Evolutionary conservation across 2,113 vertebrate species (phyloP), one percentile per base, ranked within the genome.

Genomic region (Stomatorhinus ivindoensis): DNA sequence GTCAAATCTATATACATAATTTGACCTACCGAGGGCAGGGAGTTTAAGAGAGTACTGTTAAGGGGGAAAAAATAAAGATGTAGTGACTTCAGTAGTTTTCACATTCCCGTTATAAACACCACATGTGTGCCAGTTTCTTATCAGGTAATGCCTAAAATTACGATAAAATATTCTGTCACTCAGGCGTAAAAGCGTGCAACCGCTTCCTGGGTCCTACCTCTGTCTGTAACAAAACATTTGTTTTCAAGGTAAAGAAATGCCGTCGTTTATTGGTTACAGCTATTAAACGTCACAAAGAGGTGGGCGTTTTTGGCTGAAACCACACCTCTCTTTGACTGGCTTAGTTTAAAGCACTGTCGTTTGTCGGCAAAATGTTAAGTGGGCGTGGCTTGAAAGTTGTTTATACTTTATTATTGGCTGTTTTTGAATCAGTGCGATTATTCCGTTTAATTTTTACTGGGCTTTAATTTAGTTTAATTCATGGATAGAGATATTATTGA

Each of bases 321-420:
- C n/a, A 84, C 27, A 42, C 53, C 39, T 6, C 35, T 46, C 39
- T 11, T 89, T 35, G 50, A 89, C 82, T 83, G 50, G 76, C 39
- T n/a, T 31, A 44, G 10, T 47, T 53, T 44, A 27, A 89, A n/a
- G 15, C 76, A 27, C 83, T 55, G 88, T 86, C 46, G 89, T 65
- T 85, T 82, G 19, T 24, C 7, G 46, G 44, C 31, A 55, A 87
- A 87, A 89, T 48, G 90, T 87, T 89, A 76, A 88, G 87, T 44
- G 53, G 90, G 91, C 90, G 92, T 89, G 90, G 76, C 65, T 89
- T 24, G 44, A 17, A 44, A 65, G 44, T 91, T 91, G 87, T 91
- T 91, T 91, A 91, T 80, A 48, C 44, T 61, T 50, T 39, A 44
- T 90, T 89, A 91, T 92, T 90, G 92, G 90, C 61, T 88, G 86